Conservation (phyloP, 2,888 invertebrate genomes). For the Torymus aiolomorphi region DNA sequence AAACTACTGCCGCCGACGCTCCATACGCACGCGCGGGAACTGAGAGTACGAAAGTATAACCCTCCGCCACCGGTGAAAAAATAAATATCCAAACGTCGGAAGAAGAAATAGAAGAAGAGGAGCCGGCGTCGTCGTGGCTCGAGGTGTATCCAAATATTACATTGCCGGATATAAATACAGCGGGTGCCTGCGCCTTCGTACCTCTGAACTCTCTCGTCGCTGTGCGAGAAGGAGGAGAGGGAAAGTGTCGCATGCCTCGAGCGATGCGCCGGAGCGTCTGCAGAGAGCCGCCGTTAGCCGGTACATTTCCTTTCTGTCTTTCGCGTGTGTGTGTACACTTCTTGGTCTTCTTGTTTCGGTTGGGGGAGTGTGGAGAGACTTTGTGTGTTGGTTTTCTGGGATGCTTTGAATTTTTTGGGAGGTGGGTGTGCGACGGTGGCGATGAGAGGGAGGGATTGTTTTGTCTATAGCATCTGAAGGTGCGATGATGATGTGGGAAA, state of each 20-base stretch:
- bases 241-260: constrained; percentile 51
- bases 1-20: too few relatives aligned
- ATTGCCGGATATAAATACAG: constrained; percentile 71
- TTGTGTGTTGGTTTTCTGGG: constrained; percentile 50
- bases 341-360: too few relatives aligned
- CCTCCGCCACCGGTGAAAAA: too few relatives aligned
- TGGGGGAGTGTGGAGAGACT: neutral
- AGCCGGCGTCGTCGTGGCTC: neutral
- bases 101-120: constrained; percentile 3
- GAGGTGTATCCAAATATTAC: constrained; percentile 71
- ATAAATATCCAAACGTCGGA: neutral
- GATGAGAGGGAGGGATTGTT: too few relatives aligned
- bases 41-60: too few relatives aligned
- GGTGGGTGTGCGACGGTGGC: too few relatives aligned
- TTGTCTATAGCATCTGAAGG: too few relatives aligned
- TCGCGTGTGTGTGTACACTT: neutral
- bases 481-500: too few relatives aligned
- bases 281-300: constrained; percentile 1
- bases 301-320: constrained; percentile 42
- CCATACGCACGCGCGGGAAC: too few relatives aligned
- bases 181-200: constrained; percentile 46
- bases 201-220: constrained; percentile 62
- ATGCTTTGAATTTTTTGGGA: neutral
- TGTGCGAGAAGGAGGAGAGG: neutral
- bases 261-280: constrained; percentile 8